Percentiles rank a stretch among this genome's conserved stretches.
These are phyloP conservation scores for Orussus abietinus DNA, from an alignment of 1,140 invertebrate genomes.

Conservation along the genomic window DNA sequence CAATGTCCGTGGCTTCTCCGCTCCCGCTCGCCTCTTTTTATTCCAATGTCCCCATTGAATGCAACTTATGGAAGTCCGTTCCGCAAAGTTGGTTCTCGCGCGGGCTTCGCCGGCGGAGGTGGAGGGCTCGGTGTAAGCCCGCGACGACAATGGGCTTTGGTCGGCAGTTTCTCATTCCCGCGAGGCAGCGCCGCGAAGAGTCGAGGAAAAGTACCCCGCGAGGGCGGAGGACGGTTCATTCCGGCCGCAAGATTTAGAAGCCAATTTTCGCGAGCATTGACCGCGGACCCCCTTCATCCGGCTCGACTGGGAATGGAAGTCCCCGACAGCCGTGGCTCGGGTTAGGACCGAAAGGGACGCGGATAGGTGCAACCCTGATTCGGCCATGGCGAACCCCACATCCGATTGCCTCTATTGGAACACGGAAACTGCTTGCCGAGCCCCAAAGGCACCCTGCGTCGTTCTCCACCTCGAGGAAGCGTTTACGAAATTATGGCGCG, in stretches of 20 bases:
- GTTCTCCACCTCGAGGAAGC: too few relatives aligned
- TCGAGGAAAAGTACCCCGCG: slow-evolving; percentile 6
- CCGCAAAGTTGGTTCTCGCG: slow-evolving; percentile 36
- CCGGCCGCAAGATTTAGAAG: slow-evolving; percentile 47
- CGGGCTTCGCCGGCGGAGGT: slow-evolving; percentile 30
- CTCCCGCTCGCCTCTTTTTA: slow-evolving; percentile 29
- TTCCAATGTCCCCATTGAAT: slow-evolving; percentile 44
- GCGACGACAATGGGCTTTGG: slow-evolving; percentile 35
- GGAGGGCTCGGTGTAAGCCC: slow-evolving; percentile 29
- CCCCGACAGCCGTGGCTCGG: slow-evolving; percentile 6
- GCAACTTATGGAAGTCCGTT: slow-evolving; percentile 43
- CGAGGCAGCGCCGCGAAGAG: slow-evolving; percentile 9
- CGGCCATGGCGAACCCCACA: too few relatives aligned
- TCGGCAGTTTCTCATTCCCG: slow-evolving; percentile 43
- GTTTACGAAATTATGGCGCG: too few relatives aligned
- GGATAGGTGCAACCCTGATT: too few relatives aligned
- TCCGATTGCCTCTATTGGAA: too few relatives aligned
- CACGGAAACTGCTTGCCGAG: too few relatives aligned
- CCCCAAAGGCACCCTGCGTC: too few relatives aligned
- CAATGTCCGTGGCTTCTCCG: slow-evolving; percentile 22
- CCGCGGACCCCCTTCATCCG: slow-evolving; percentile 25
- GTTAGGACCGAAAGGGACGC: neutral
- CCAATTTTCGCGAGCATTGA: slow-evolving; percentile 48
- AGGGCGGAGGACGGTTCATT: slow-evolving; percentile 26
- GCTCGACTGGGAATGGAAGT: neutral